phyloP scores from a whole-genome alignment of 2,888 invertebrate species.

The Leptodirus hochenwartii region DNA sequence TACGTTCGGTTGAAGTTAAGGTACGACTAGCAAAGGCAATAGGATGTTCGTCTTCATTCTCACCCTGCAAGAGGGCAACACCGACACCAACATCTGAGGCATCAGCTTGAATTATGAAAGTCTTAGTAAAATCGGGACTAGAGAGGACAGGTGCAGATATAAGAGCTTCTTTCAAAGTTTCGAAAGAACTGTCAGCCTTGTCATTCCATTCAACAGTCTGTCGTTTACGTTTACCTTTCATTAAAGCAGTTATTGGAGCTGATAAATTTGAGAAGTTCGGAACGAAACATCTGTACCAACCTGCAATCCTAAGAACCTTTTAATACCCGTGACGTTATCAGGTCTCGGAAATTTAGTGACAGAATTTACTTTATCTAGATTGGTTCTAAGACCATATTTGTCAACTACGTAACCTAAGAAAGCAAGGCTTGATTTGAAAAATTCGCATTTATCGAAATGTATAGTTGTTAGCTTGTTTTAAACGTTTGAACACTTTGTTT shows the following conservation, averaged over 20 bases:
- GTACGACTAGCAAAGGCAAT: constrained; percentile 16
- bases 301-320: constrained; percentile 10
- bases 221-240: constrained; percentile 13
- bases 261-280: constrained; percentile 14
- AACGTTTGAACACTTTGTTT: neutral
- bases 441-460: constrained; percentile 5
- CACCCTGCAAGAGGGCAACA: constrained; percentile 13
- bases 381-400: constrained; percentile 10
- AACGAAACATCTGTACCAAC: constrained; percentile 16
- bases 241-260: constrained; percentile 14
- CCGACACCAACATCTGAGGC: constrained; percentile 14
- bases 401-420: constrained; percentile 12
- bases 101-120: constrained; percentile 16
- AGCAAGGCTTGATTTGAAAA: constrained; percentile 4
- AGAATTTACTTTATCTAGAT: constrained; percentile 11
- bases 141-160: constrained; percentile 10
- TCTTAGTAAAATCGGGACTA: constrained; percentile 14
- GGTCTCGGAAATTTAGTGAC: constrained; percentile 12
- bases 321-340: constrained; percentile 9
- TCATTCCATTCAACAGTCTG: constrained; percentile 12
- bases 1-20: constrained; percentile 14
- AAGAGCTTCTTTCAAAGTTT: constrained; percentile 13
- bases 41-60: constrained; percentile 12
- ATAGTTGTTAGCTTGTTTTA: neutral
- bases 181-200: constrained; percentile 14